Percentiles rank a stretch among this genome's conserved stretches.
Conservation (phyloP, 2,888 invertebrate species). For the Horisme vitalbata region DNA sequence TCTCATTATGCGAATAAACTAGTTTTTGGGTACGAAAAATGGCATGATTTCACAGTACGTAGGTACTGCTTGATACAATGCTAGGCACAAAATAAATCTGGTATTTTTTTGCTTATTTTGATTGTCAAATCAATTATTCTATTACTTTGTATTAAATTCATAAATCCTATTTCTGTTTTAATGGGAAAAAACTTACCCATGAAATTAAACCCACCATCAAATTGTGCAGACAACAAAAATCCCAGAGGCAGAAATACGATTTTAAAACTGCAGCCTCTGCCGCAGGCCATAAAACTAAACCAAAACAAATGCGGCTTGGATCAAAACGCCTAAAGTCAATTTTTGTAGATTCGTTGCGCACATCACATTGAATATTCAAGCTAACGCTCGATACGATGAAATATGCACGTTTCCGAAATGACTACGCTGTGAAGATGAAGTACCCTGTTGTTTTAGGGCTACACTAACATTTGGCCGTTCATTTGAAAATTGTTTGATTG, state of each 20-base stretch:
- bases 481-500: slow-evolving; percentile 7
- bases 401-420: slow-evolving; percentile 42
- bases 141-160: too few relatives aligned
- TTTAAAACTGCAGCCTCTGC: slow-evolving; percentile 27
- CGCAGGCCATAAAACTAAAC: slow-evolving; percentile 29
- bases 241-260: slow-evolving; percentile 13
- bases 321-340: slow-evolving; percentile 35
- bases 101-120: too few relatives aligned
- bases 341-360: slow-evolving; percentile 41
- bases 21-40: slow-evolving; percentile 30
- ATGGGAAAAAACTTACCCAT: background rate
- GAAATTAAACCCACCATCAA: slow-evolving; percentile 2
- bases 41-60: too few relatives aligned
- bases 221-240: slow-evolving; percentile 15
- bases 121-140: too few relatives aligned
- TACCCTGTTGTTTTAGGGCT: slow-evolving; percentile 14
- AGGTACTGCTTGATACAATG: too few relatives aligned
- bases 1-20: slow-evolving; percentile 34
- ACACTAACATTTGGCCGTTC: slow-evolving; percentile 3
- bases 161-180: background rate
- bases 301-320: slow-evolving; percentile 33
- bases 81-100: too few relatives aligned
- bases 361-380: slow-evolving; percentile 45
- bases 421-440: slow-evolving; percentile 38
- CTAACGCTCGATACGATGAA: slow-evolving; percentile 39